A percentile compares a stretch with the other conserved stretches of the same genome.
Conservation (phyloP, 2,888 invertebrate species). For the Acanthococcus lagerstroemiae region DNA sequence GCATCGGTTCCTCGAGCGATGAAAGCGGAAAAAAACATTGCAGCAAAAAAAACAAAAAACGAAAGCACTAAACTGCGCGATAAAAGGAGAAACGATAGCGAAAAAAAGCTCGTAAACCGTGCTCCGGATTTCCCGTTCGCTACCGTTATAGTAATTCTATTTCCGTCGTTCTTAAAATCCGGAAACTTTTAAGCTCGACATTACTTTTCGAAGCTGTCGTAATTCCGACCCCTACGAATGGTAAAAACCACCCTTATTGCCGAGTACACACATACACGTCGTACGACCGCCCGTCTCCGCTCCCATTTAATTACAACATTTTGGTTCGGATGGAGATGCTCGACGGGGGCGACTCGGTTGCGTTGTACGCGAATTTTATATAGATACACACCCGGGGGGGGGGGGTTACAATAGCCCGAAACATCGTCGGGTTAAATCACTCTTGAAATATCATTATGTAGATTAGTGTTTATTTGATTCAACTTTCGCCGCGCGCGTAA, state of each 20-base stretch:
- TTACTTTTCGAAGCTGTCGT: constrained; percentile 26
- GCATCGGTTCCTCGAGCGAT: no score
- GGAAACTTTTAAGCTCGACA: constrained; percentile 27
- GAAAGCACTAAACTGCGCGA: not conserved
- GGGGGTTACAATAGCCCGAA: constrained; percentile 1
- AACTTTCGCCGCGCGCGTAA: constrained; percentile 1
- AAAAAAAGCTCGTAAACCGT: constrained; percentile 25
- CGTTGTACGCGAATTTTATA: not conserved
- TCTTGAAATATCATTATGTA: constrained; percentile 29
- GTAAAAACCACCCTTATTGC: constrained; percentile 20
- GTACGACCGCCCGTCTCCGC: constrained; percentile 6
- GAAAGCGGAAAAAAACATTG: not conserved
- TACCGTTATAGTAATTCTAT: constrained; percentile 24
- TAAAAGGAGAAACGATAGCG: not conserved
- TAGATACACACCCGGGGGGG: not conserved
- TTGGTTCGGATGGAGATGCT: not conserved
- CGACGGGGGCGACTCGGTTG: not conserved
- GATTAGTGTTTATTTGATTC: constrained; percentile 25
- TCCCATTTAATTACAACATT: constrained; percentile 22
- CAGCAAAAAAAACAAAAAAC: not conserved
- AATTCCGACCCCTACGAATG: constrained; percentile 22
- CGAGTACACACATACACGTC: constrained; percentile 7
- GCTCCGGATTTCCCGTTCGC: constrained; percentile 26
- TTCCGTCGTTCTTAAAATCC: constrained; percentile 30
- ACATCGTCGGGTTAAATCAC: constrained; percentile 23